phyloP scores from a whole-genome alignment of 35 echinoderm and acorn worm genomes.

The Heliocidaris erythrogramma region DNA sequence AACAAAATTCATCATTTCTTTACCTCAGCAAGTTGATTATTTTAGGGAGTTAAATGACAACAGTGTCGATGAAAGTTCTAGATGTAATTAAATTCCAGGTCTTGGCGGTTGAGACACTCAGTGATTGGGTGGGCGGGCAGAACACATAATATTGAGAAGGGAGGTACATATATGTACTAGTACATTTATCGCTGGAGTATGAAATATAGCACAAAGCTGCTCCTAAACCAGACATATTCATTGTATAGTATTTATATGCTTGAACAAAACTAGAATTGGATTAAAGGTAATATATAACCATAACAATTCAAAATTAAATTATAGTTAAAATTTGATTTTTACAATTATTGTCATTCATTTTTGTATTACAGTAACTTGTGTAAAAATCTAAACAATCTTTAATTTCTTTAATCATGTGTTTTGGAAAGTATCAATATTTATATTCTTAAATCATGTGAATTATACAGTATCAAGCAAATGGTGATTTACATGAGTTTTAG shows the following conservation, averaged over 20 bases:
- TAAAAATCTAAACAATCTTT: no score
- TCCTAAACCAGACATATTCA: no score
- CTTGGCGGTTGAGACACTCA: background rate
- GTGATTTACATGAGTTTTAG: no score
- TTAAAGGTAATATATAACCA: background rate
- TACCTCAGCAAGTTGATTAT: background rate
- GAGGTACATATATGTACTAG: background rate
- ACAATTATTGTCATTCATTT: background rate
- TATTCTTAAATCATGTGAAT: no score
- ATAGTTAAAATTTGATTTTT: no score
- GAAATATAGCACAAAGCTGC: background rate
- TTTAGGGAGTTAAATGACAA: slow-evolving; percentile 37
- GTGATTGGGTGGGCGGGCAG: slow-evolving; percentile 5
- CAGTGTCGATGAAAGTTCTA: slow-evolving; percentile 34
- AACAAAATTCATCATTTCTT: background rate
- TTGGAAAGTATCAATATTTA: no score
- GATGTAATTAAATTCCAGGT: slow-evolving; percentile 37
- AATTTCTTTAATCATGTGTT: no score
- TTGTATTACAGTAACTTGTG: no score
- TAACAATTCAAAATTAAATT: no score
- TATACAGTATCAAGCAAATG: no score
- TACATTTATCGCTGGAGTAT: background rate
- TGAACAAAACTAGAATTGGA: background rate
- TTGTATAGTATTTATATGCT: no score
- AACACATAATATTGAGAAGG: background rate